Conservation (phyloP, 2,888 invertebrate genomes). For the Dryococelus australis region DNA sequence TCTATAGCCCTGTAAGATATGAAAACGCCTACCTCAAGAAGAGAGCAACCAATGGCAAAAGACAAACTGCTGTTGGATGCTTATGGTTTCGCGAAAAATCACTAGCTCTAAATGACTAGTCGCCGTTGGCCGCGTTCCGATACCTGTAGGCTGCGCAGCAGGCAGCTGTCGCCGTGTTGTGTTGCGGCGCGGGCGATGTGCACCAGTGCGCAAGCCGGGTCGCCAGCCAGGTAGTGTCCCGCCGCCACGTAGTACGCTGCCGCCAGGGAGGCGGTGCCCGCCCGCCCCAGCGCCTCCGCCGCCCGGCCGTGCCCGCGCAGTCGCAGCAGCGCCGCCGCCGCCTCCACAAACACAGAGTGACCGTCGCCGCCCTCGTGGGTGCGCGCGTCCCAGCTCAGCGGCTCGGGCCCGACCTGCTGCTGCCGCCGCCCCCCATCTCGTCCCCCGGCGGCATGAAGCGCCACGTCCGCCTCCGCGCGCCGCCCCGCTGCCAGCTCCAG, state of each 20-base stretch:
- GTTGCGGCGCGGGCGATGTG: not conserved
- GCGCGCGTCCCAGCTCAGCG: not conserved
- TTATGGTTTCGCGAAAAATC: no score
- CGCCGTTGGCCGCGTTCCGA: no score
- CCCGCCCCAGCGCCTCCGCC: not conserved
- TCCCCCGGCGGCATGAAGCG: not conserved
- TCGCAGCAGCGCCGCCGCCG: not conserved
- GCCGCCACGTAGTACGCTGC: not conserved
- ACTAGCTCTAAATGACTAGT: no score
- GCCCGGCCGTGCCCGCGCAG: not conserved
- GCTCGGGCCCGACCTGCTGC: not conserved
- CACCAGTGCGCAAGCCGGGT: not conserved
- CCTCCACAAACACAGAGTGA: not conserved
- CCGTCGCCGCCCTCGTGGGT: not conserved
- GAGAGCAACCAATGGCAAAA: no score
- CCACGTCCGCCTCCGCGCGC: not conserved
- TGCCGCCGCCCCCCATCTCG: not conserved
- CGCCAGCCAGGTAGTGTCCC: not conserved
- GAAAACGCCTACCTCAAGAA: no score
- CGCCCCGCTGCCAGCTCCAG: not conserved
- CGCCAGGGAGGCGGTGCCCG: not conserved
- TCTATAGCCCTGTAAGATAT: no score
- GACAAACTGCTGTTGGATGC: no score
- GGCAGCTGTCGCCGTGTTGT: not conserved
- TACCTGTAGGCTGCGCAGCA: not conserved